Conservation (phyloP, 2,888 invertebrate genomes). For the Lithophane ornitopus region DNA sequence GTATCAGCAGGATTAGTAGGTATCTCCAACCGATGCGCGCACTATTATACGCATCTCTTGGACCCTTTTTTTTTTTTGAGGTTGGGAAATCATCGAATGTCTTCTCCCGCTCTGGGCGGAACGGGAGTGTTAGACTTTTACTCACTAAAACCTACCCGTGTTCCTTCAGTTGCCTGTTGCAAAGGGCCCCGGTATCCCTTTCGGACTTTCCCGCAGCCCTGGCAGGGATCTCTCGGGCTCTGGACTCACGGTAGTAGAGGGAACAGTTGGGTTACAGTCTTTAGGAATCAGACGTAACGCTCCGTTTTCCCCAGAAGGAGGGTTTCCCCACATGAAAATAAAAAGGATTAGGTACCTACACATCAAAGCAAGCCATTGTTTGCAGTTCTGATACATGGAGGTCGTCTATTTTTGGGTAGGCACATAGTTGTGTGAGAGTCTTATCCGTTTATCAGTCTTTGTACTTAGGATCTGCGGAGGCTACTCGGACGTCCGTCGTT, state of each 20-base stretch:
- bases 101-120: too few relatives aligned
- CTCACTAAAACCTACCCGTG: too few relatives aligned
- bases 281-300: not conserved
- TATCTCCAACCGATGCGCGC: too few relatives aligned
- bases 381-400: not conserved
- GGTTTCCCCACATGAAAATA: not conserved
- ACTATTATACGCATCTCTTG: too few relatives aligned
- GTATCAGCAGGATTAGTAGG: not conserved
- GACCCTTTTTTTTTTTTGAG: too few relatives aligned
- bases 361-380: not conserved
- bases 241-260: not conserved
- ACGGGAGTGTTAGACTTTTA: too few relatives aligned
- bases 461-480: conserved; percentile 50
- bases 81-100: too few relatives aligned
- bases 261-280: not conserved
- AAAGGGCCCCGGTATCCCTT: too few relatives aligned
- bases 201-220: too few relatives aligned
- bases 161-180: too few relatives aligned
- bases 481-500: conserved; percentile 37
- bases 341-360: not conserved
- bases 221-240: too few relatives aligned
- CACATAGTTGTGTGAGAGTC: conserved; percentile 24
- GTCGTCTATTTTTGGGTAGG: conserved; percentile 24
- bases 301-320: not conserved
- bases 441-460: conserved; percentile 60